phyloP scores from a whole-genome alignment of 2,113 vertebrate genomes.

The Eurystomus gularis region DNA sequence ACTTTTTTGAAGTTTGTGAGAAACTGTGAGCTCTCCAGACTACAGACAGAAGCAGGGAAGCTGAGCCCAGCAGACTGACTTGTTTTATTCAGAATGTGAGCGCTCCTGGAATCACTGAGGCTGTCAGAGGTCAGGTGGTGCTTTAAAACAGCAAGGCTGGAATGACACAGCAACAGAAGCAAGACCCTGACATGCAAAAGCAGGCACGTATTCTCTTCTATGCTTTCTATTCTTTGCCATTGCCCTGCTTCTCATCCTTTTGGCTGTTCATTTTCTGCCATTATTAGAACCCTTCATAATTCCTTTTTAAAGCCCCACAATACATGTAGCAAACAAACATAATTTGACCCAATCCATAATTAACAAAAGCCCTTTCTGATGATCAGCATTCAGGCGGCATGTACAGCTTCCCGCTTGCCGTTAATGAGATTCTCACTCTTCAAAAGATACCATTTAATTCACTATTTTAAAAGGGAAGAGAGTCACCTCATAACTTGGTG shows the following conservation, averaged over 20 bases:
- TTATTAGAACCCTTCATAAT: neutral
- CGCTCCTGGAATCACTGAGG: neutral
- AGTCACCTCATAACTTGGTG: neutral
- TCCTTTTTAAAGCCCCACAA: neutral
- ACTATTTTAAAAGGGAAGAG: neutral
- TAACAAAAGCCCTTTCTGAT: neutral
- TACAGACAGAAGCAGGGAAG: neutral
- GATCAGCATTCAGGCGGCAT: neutral
- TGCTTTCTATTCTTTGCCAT: neutral
- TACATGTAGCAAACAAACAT: neutral
- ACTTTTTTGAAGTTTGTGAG: neutral
- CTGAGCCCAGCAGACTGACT: neutral
- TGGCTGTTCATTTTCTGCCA: neutral
- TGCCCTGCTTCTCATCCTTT: neutral
- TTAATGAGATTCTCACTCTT: neutral
- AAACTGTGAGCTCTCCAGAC: neutral
- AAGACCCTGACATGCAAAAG: neutral
- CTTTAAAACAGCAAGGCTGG: neutral
- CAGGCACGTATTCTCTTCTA: neutral
- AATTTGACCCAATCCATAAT: neutral
- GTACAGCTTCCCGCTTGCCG: neutral
- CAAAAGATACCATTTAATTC: neutral
- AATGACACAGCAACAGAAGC: neutral
- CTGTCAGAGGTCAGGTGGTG: neutral
- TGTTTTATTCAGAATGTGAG: neutral